phyloP scores from a whole-genome alignment of 1,140 invertebrate species.

The Calephelis virginiensis region DNA sequence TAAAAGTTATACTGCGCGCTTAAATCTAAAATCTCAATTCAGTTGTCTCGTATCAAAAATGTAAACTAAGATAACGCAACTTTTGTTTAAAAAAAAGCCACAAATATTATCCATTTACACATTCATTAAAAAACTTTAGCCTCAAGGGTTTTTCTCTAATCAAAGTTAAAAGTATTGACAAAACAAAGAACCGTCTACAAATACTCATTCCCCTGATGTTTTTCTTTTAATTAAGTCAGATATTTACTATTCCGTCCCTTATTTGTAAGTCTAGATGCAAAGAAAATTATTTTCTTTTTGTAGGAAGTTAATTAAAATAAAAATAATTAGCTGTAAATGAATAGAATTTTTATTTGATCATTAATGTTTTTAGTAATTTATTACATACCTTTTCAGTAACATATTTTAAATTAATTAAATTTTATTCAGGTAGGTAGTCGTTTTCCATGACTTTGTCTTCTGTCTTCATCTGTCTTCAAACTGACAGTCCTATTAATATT shows the following conservation, averaged over 20 bases:
- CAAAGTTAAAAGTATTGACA: not conserved
- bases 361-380: not conserved
- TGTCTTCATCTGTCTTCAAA: too few relatives aligned
- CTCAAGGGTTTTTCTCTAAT: conserved; percentile 3
- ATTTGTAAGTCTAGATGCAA: conserved; percentile 13
- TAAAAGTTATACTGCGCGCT: too few relatives aligned
- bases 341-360: conserved; percentile 16
- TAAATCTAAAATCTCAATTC: too few relatives aligned
- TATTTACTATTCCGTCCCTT: conserved; percentile 14
- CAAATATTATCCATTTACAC: too few relatives aligned
- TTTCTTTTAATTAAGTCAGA: conserved; percentile 14
- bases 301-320: conserved; percentile 14
- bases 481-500: too few relatives aligned
- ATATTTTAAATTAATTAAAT: not conserved
- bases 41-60: too few relatives aligned
- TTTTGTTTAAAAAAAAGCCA: too few relatives aligned
- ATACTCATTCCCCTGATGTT: not conserved
- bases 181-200: conserved; percentile 3
- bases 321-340: conserved; percentile 15
- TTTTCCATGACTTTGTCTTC: not conserved
- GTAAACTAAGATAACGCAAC: too few relatives aligned
- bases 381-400: too few relatives aligned
- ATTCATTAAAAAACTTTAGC: too few relatives aligned
- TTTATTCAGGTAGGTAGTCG: not conserved
- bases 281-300: conserved; percentile 13